These are phyloP conservation scores for Punctoribates punctum DNA, from an alignment of 2,888 invertebrate genomes.

Conservation along the genomic window DNA sequence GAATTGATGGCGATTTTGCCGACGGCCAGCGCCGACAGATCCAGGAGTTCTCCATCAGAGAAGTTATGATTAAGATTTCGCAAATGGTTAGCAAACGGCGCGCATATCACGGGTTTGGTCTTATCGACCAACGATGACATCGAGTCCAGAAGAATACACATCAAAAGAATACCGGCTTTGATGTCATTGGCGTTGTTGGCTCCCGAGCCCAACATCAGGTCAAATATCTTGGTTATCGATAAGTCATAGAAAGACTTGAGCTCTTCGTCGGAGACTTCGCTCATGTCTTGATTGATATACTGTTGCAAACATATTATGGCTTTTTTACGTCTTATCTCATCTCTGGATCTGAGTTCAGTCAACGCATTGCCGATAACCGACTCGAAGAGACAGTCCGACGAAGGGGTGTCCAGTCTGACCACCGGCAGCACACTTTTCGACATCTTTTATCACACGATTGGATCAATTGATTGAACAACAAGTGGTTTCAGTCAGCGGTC, in stretches of 20 bases:
- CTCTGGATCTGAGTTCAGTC: conserved; percentile 50
- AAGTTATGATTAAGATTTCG: conserved; percentile 71
- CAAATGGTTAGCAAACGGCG: conserved; percentile 87
- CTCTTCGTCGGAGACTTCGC: conserved; percentile 85
- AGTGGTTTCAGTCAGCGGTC: too few species aligned
- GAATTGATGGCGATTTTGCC: conserved; percentile 76
- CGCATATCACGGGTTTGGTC: conserved; percentile 74
- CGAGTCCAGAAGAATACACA: conserved; percentile 69
- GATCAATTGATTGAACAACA: too few species aligned
- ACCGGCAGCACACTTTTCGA: conserved; percentile 11
- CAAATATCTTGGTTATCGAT: conserved; percentile 90
- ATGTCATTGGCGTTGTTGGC: conserved; percentile 76
- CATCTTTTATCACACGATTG: not conserved
- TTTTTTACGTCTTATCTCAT: conserved; percentile 76
- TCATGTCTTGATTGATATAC: conserved; percentile 70
- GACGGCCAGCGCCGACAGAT: conserved; percentile 89
- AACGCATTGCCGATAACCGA: conserved; percentile 15
- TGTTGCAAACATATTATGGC: conserved; percentile 83
- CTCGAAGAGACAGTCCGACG: not conserved
- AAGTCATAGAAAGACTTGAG: conserved; percentile 86
- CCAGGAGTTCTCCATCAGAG: conserved; percentile 88
- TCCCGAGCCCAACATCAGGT: conserved; percentile 81
- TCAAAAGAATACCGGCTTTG: conserved; percentile 91
- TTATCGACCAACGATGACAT: conserved; percentile 75
- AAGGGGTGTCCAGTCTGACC: not conserved